Conservation (phyloP, 2,888 invertebrate genomes). For the Stictocephala bisonia region DNA sequence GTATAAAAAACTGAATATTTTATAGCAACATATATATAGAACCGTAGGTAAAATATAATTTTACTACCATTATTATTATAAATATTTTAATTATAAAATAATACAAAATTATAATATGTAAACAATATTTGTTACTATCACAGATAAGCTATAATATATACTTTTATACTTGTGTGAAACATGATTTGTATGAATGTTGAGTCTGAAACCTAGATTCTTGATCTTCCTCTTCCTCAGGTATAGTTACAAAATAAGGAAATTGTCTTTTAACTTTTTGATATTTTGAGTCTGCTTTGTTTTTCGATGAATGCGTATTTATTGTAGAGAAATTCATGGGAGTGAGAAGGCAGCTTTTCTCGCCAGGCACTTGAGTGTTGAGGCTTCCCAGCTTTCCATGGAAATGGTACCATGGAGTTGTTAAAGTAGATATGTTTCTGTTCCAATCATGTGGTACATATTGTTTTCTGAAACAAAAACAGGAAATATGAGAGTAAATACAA, state of each 20-base stretch:
- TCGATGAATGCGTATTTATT: constrained; percentile 10
- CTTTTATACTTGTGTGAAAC: too few species aligned
- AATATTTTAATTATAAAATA: too few species aligned
- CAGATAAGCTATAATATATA: background rate
- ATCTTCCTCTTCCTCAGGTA: constrained; percentile 37
- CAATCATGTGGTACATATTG: constrained; percentile 18
- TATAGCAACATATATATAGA: too few species aligned
- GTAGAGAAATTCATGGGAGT: background rate
- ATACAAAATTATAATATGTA: background rate
- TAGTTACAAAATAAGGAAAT: constrained; percentile 38
- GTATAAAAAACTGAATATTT: too few species aligned
- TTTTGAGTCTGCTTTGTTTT: constrained; percentile 34
- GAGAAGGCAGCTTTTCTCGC: constrained; percentile 1
- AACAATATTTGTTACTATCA: background rate
- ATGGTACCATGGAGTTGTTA: constrained; percentile 10
- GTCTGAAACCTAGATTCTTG: too few species aligned
- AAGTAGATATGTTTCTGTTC: background rate
- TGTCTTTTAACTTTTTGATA: constrained; percentile 10
- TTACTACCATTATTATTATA: too few species aligned
- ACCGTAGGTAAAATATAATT: too few species aligned
- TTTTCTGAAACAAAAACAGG: too few species aligned
- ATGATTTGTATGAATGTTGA: too few species aligned
- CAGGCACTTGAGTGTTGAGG: too few species aligned
- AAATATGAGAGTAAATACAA: too few species aligned
- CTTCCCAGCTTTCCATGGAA: constrained; percentile 5